Evolutionary conservation across 37 sponge, comb jelly and placozoan genomes (phyloP), one percentile per base, ranked within the genome.

Genomic region (Halisarca cf. caerulea): DNA sequence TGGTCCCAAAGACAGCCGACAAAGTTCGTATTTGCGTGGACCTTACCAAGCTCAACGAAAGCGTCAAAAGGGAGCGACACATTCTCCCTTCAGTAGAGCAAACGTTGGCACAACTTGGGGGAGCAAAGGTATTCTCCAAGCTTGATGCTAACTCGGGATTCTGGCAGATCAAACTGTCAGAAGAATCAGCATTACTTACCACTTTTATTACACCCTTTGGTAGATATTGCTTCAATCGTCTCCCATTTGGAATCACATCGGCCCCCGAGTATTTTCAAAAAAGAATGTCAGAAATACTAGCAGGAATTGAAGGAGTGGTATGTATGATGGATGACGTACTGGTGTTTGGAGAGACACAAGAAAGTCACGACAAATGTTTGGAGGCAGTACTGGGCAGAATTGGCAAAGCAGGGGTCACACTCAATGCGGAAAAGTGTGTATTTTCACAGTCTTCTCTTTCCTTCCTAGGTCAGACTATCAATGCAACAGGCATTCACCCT

Each of bases 61-160:
- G 33, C 44, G 73, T 84, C 36, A 21, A 35, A 27, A 69, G 84
- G 27, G 66, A 85, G 58, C 79, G 59, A 23, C 85, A 85, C 44
- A 77, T 36, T 14, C 59, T 85, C 11, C 79, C 86, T 37, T 78
- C 79, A 7, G 78, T 85, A 15, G 80, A 78, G 20, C 61, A 77
- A 55, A 85, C 79, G 30, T 30, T 74, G 0, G 77, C 85, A 0
- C 85, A 85, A 44, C 79, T 85, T 17, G 79, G 59, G 25, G 66
- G 41, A n/a, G 64, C 28, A 78, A n/a, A n/a, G n/a, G n/a, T n/a
- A n/a, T n/a, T n/a, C n/a, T n/a, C n/a, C n/a, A n/a, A n/a, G n/a
- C n/a, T n/a, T n/a, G n/a, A n/a, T n/a, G n/a, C n/a, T n/a, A n/a
- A 85, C 44, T 78, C 83, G 78, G 78, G 86, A 9, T 85, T 85